phyloP scores from a whole-genome alignment of 2,797 vertebrate species.

The Paramormyrops hopkinsi region DNA sequence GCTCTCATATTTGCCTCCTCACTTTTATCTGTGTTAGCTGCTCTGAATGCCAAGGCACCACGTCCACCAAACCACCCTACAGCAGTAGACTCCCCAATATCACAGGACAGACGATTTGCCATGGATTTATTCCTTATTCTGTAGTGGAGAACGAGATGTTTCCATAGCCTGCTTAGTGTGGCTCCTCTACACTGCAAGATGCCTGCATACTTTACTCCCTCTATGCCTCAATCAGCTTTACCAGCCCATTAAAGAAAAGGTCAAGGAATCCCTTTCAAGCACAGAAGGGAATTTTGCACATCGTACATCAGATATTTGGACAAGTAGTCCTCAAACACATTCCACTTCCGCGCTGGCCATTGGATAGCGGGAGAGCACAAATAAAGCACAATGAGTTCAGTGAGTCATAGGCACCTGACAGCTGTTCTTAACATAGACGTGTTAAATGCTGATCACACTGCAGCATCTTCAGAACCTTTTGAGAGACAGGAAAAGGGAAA shows the following conservation, averaged over 20 bases:
- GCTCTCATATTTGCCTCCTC: neutral
- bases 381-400: neutral
- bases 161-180: neutral
- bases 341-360: neutral
- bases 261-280: neutral
- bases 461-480: neutral
- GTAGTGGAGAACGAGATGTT: neutral
- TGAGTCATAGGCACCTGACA: neutral
- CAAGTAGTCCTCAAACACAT: neutral
- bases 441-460: neutral
- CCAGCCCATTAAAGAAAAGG: neutral
- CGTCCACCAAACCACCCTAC: neutral
- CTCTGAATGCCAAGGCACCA: neutral
- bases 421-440: neutral
- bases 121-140: neutral
- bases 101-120: neutral
- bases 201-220: neutral
- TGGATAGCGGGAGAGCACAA: neutral
- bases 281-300: neutral
- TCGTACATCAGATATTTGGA: neutral
- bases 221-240: neutral
- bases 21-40: neutral
- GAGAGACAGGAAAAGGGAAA: neutral
- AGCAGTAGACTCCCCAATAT: neutral
- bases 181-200: neutral